Evolutionary conservation across 2,888 invertebrate species (phyloP), one percentile per base, ranked within the genome.

Genomic region (Halictus quadricinctus): DNA sequence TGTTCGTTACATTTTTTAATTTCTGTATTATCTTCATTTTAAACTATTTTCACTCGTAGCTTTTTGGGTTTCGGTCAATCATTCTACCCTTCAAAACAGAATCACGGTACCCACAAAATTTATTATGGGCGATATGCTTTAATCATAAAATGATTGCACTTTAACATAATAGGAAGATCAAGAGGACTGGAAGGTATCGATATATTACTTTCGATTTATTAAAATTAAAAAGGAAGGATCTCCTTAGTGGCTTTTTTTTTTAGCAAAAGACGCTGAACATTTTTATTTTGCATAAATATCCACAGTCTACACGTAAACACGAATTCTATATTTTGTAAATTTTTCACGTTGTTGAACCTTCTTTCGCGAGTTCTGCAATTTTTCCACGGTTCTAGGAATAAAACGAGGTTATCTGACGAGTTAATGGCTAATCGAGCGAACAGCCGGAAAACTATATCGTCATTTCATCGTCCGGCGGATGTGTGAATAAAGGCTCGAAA

Each of bases 401-500:
- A 7, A 70, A 43, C 43, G 12, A n/a, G 70, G 70, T 21, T 43
- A 70, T 70, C 43, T n/a, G 43, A 70, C 10, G 41, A 25, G 58
- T n/a, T 18, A 50, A 36, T 48, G 36, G 41, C 70, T 25, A 36
- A 43, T 46, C 41, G 12, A n/a, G 29, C 25, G 74, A 79, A 75
- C 29, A 43, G 73, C 70, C 58, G 74, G 60, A 72, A 79, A 41
- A 18, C 50, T 50, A 43, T 72, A 66, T 58, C 74, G 75, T 36
- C 46, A 36, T 72, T 72, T 70, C 76, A 64, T 79, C 70, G 80
- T 86, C 84, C 88, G 84, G 89, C 83, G 88, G 81, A 89, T 86
- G 79, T 54, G 77, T 60, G 80, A 76, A 73, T 58, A 58, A 66
- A 58, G 80, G 72, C 70, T 73, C 73, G 80, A 80, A 87, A 88